Base-by-base conservation (phyloP, 2,888 invertebrate genomes). In the Aporophyla nigra region DNA sequence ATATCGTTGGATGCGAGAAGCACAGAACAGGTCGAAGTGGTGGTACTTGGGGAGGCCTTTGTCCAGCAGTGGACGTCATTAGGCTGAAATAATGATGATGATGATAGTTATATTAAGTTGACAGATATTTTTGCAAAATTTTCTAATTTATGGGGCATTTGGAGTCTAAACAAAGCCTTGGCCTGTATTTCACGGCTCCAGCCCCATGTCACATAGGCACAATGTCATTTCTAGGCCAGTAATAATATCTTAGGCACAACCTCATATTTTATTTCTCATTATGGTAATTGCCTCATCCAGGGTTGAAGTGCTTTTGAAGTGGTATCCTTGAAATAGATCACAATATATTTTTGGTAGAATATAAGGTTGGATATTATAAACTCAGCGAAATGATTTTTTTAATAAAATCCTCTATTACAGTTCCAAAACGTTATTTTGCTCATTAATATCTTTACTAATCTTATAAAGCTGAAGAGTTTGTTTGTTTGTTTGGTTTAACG, bases 201-300 rank as follows among this genome's bases (percentile, higher is more conserved):
- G 6, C 6, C 1, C 24, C 24, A 6, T 14, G 9, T 5, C 21
- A 9, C 14, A 51, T n/a, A 66, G 9, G 21, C 16, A 16, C 16
- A 3, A 2, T 49, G 69, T 14, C 65, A 9, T 59, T 78, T 81
- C 79, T 58, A 78, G 72, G 0, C 0, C 5, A 6, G 19, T 21
- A 10, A 19, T 1, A 1, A 69, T 27, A 66, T 80, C 78, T 61
- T 5, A 58, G 69, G 1, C 14, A 7, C 67, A 72, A 53, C 19
- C 49, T 71, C 46, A 81, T 72, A 71, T 72, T 78, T 78, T 67
- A 84, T 70, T 62, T 66, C n/a, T 84, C 80, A 82, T 84, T 72
- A 79, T 58, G 53, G 53, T 70, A 79, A 74, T 70, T 78, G 70
- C 66, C 79, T 62, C 74, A 66, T 79, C 74, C 62, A 68, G 46